Percentiles rank a stretch among this genome's conserved stretches.
These are phyloP conservation scores for Anser cygnoides DNA, from an alignment of 2,113 vertebrate species.

Conservation along the genomic window DNA sequence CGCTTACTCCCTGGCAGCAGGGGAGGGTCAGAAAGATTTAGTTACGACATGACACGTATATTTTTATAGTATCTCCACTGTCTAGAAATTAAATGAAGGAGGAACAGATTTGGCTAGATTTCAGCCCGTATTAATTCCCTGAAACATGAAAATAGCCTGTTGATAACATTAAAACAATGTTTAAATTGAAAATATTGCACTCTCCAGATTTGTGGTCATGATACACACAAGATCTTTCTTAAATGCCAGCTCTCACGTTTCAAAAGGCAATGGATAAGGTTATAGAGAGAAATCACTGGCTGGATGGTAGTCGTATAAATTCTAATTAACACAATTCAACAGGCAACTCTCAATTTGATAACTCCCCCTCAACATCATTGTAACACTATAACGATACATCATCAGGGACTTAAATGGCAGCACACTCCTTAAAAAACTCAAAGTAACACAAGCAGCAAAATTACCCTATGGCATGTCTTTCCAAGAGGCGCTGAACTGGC, in stretches of 20 bases:
- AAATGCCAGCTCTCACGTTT: neutral
- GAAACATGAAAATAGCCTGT: slow-evolving; percentile 8
- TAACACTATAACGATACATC: neutral
- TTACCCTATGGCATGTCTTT: slow-evolving; percentile 98
- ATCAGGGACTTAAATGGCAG: neutral
- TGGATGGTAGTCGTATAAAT: neutral
- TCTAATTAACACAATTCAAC: neutral
- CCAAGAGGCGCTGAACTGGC: slow-evolving; percentile 94
- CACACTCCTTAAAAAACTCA: neutral
- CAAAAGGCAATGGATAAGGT: neutral
- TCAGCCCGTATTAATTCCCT: slow-evolving; percentile 4
- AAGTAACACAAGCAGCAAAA: neutral
- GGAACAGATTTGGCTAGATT: slow-evolving; percentile 23
- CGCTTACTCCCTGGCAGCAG: neutral
- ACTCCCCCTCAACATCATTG: neutral
- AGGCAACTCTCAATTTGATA: neutral
- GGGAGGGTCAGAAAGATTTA: slow-evolving; percentile 1
- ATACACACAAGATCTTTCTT: neutral
- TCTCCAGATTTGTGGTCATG: neutral
- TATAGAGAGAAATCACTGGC: neutral
- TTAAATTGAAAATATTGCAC: slow-evolving; percentile 61
- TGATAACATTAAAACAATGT: slow-evolving; percentile 1
- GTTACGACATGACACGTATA: neutral
- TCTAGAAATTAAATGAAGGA: neutral
- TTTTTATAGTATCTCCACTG: neutral